phyloP scores from a whole-genome alignment of 2,888 invertebrate genomes.

The Lamproptera curius region DNA sequence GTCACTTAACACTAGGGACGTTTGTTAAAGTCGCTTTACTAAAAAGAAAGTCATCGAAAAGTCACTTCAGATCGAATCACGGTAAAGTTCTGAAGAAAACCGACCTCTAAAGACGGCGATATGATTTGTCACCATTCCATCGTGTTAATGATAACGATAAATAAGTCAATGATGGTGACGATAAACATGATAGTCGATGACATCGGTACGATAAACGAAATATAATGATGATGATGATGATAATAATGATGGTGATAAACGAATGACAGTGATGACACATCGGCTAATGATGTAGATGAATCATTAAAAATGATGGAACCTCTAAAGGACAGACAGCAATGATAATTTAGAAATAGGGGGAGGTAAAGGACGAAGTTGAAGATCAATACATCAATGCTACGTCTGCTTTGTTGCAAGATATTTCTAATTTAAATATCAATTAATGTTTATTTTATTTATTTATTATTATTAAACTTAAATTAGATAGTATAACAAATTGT shows the following conservation, averaged over 20 bases:
- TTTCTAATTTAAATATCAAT: no score
- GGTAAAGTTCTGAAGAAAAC: constrained; percentile 1
- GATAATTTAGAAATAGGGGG: constrained; percentile 21
- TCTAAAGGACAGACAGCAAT: constrained; percentile 9
- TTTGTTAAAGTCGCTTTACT: background rate
- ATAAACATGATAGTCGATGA: no score
- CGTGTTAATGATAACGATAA: background rate
- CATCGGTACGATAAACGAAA: background rate
- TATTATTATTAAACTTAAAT: no score
- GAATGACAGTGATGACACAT: background rate
- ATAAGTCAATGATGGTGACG: no score
- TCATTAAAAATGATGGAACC: constrained; percentile 10
- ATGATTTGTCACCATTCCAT: background rate
- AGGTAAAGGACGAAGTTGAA: constrained; percentile 30
- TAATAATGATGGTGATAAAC: no score
- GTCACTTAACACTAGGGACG: background rate
- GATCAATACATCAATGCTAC: constrained; percentile 57
- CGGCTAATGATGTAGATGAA: constrained; percentile 1
- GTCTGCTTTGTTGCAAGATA: constrained; percentile 55
- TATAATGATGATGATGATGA: background rate
- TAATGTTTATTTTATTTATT: no score
- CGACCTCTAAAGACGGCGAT: background rate
- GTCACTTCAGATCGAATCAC: constrained; percentile 3
- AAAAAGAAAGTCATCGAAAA: no score
- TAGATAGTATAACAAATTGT: no score